Evolutionary conservation across 2,113 vertebrate genomes (phyloP).

Genomic region (Lethenteron camtschaticum): DNA sequence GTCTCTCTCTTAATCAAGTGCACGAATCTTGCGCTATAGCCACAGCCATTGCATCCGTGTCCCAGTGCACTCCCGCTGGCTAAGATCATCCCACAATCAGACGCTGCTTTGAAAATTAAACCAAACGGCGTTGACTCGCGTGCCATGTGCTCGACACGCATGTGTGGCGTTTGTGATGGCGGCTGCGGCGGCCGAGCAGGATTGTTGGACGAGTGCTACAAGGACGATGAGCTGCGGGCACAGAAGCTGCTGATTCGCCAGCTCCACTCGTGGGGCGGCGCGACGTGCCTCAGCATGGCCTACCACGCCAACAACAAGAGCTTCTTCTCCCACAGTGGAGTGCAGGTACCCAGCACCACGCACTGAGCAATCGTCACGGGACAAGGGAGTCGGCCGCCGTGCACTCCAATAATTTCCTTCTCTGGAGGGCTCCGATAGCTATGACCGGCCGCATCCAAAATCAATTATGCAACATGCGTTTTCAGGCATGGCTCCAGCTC

Average conservation of each 20-base stretch:
- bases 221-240: constrained; percentile 37
- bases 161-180: not conserved
- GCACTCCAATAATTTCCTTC: too few species aligned
- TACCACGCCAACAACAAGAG: constrained; percentile 59
- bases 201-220: constrained; percentile 58
- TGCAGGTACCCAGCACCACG: constrained; percentile 36
- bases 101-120: not conserved
- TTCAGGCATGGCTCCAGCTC: too few species aligned
- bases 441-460: too few species aligned
- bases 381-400: too few species aligned
- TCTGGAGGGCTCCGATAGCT: too few species aligned
- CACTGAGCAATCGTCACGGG: too few species aligned
- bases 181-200: constrained; percentile 16
- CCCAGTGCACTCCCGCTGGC: not conserved
- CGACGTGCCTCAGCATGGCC: constrained; percentile 56
- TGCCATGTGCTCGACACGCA: not conserved
- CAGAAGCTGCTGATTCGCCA: constrained; percentile 47
- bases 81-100: not conserved
- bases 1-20: too few species aligned
- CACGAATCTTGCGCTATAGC: not conserved
- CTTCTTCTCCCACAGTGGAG: constrained; percentile 62
- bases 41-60: not conserved
- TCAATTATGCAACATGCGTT: too few species aligned
- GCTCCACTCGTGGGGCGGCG: constrained; percentile 56
- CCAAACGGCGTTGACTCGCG: not conserved